Evolutionary conservation across 2,888 invertebrate species (phyloP).

Genomic region (Sisyra nigra): DNA sequence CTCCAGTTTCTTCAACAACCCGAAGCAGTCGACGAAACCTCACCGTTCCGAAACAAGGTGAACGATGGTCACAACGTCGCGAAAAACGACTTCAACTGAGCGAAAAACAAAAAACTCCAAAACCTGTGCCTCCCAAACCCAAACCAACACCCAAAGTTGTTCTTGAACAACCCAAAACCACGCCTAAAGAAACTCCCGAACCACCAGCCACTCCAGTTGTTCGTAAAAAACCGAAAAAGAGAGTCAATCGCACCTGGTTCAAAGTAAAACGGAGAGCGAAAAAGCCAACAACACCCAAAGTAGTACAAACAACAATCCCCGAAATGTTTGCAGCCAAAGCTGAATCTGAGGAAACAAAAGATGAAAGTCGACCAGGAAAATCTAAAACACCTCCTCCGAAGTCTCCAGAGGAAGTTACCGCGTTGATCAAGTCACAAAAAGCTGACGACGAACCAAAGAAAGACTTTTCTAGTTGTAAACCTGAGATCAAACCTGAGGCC

Average conservation of each 20-base stretch:
- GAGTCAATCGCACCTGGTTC: conserved; percentile 12
- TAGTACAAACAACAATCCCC: conserved; percentile 6
- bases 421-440: conserved; percentile 16
- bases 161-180: not conserved
- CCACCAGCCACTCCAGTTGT: not conserved
- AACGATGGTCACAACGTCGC: conserved; percentile 25
- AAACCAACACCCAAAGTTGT: conserved; percentile 9
- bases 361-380: too few species aligned
- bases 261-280: conserved; percentile 30
- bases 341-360: too few species aligned
- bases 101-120: conserved; percentile 10
- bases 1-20: not conserved
- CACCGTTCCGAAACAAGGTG: conserved; percentile 15
- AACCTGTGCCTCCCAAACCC: not conserved
- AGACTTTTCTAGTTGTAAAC: conserved; percentile 10
- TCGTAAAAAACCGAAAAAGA: conserved; percentile 12
- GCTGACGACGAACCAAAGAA: conserved; percentile 19
- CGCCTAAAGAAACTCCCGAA: conserved; percentile 8
- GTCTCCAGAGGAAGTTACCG: not conserved
- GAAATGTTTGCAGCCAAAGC: not conserved
- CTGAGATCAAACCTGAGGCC: conserved; percentile 10
- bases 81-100: conserved; percentile 21
- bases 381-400: too few species aligned
- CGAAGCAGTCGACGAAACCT: not conserved
- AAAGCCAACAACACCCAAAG: conserved; percentile 21